These are phyloP conservation scores for Endomychus coccineus DNA, from an alignment of 2,888 invertebrate genomes.

Conservation along the genomic window DNA sequence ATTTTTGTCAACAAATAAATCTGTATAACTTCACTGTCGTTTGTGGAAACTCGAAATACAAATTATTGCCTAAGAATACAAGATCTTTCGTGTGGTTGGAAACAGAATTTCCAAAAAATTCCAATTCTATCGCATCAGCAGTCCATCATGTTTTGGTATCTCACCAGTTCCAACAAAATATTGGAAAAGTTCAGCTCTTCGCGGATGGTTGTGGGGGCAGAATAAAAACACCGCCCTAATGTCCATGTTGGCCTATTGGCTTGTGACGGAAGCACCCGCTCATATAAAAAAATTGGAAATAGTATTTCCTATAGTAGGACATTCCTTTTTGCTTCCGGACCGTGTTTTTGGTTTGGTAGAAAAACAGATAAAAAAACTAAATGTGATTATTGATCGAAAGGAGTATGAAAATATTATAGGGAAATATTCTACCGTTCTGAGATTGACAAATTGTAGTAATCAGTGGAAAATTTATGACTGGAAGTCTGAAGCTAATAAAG, in stretches of 20 bases:
- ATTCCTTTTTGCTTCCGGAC: no score
- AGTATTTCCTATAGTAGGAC: constrained; percentile 29
- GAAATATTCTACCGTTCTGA: no score
- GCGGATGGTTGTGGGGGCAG: constrained; percentile 5
- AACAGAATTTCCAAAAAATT: constrained; percentile 8
- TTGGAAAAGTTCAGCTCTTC: constrained; percentile 11
- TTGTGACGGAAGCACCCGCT: constrained; percentile 14
- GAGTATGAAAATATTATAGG: no score
- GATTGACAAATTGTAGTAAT: constrained; percentile 15
- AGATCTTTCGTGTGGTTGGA: no score
- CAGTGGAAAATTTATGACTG: no score
- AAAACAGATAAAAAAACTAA: constrained; percentile 25
- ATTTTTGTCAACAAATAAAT: constrained; percentile 29
- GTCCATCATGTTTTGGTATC: constrained; percentile 24
- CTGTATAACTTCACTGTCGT: constrained; percentile 29
- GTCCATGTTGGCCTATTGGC: constrained; percentile 27
- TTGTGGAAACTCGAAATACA: constrained; percentile 23
- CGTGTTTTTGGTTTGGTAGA: constrained; percentile 28
- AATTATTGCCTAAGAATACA: constrained; percentile 12
- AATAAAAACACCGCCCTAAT: constrained; percentile 27
- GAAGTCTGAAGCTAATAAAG: constrained; percentile 3
- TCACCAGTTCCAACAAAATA: constrained; percentile 25
- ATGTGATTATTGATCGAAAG: no score
- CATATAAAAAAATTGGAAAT: constrained; percentile 21
- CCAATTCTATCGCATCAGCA: constrained; percentile 28